These are phyloP conservation scores for Tokudaia tokunoshimensis DNA, from an alignment of 2,797 vertebrate species.

Conservation along the genomic window DNA sequence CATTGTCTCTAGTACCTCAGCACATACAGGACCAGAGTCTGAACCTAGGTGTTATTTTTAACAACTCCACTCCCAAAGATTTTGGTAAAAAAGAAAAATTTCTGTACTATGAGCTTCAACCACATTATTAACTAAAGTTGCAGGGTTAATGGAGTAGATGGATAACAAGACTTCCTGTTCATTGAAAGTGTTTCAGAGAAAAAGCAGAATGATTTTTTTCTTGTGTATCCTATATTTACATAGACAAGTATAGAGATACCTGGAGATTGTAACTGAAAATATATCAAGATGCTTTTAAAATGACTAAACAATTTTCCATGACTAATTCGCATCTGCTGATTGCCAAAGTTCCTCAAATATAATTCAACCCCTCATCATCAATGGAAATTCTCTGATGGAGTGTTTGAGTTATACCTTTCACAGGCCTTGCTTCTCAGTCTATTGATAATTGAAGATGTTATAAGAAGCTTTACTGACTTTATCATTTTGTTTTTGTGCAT, in stretches of 20 bases:
- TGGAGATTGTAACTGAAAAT: background rate
- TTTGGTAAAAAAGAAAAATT: background rate
- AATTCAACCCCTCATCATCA: background rate
- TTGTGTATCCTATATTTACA: background rate
- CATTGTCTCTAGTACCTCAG: background rate
- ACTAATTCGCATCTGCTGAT: background rate
- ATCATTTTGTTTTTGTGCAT: conserved; percentile 31
- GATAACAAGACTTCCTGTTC: background rate
- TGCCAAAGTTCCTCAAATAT: background rate
- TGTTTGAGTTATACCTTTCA: background rate
- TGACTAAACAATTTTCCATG: background rate
- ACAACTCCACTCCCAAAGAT: background rate
- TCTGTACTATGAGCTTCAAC: background rate
- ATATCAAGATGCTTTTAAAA: background rate
- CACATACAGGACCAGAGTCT: fast-evolving
- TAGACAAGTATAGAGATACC: background rate
- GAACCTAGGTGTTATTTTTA: background rate
- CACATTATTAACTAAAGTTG: background rate
- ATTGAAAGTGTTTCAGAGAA: background rate
- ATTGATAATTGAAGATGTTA: conserved; percentile 34
- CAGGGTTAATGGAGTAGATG: background rate
- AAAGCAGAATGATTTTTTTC: background rate
- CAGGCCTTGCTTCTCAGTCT: background rate
- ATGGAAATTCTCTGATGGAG: fast-evolving
- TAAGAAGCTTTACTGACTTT: conserved; percentile 36